Evolutionary conservation across 2,113 vertebrate species (phyloP).

Genomic region (Globicephala melas): DNA sequence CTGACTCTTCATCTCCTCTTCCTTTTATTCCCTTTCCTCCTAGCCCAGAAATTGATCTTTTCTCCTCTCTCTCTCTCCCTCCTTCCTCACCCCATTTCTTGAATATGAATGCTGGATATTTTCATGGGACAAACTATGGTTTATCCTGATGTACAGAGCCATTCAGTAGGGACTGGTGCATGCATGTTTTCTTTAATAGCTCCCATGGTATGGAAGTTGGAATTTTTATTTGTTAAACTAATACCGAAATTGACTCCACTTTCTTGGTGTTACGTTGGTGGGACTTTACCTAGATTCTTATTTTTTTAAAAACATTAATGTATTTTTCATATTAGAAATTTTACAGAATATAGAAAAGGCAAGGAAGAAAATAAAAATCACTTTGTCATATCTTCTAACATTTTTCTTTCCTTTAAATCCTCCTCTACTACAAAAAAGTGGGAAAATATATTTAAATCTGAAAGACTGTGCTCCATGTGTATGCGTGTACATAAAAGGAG

Average conservation of each 20-base stretch:
- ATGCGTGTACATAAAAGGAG: neutral
- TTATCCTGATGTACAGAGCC: neutral
- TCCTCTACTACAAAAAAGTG: neutral
- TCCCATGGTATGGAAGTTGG: neutral
- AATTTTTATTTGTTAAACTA: neutral
- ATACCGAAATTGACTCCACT: neutral
- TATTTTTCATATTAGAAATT: slow-evolving; percentile 17
- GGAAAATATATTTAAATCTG: neutral
- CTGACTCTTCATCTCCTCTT: neutral
- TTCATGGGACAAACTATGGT: neutral
- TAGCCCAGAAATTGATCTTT: neutral
- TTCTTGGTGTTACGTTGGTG: neutral
- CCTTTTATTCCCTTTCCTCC: neutral
- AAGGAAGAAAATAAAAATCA: slow-evolving; percentile 37
- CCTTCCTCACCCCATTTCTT: neutral
- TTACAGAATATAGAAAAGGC: slow-evolving; percentile 11
- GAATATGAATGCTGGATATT: neutral
- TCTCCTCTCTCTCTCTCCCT: neutral
- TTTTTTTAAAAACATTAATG: neutral
- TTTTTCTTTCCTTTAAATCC: neutral
- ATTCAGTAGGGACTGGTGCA: neutral
- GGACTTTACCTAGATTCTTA: slow-evolving; percentile 18
- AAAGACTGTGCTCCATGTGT: neutral
- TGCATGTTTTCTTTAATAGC: neutral
- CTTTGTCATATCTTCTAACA: neutral